Evolutionary conservation across 1,140 invertebrate species (phyloP).

Genomic region (Diuraphis noxia): DNA sequence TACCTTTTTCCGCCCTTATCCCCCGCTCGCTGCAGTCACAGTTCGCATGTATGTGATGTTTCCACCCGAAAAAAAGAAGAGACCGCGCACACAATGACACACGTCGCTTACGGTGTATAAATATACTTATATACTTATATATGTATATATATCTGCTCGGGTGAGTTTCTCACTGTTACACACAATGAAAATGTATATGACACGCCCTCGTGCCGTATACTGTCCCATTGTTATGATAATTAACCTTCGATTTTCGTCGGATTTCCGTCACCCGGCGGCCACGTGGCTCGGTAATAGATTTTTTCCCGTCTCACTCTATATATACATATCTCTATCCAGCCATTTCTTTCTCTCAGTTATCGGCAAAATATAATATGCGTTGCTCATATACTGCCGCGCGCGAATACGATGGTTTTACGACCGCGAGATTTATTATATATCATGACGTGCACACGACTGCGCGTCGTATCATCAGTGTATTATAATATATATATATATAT

Average conservation of each 20-base stretch:
- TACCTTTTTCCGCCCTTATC: constrained; percentile 33
- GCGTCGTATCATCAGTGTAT: background rate
- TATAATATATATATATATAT: no score
- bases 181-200: constrained; percentile 41
- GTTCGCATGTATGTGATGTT: background rate
- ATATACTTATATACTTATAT: background rate
- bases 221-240: constrained; percentile 49
- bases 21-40: background rate
- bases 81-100: background rate
- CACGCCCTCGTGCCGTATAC: constrained; percentile 15
- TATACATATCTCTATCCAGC: background rate
- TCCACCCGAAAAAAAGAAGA: constrained; percentile 23
- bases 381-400: background rate
- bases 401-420: constrained; percentile 34
- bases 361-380: background rate
- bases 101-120: background rate
- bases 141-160: background rate
- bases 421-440: background rate
- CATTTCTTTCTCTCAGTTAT: background rate
- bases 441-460: background rate
- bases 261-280: constrained; percentile 45
- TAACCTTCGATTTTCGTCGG: constrained; percentile 52
- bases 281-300: constrained; percentile 38
- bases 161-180: background rate
- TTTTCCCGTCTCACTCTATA: background rate